These are phyloP conservation scores for Clunio marinus DNA, from an alignment of 2,888 invertebrate species.

Conservation along the genomic window DNA sequence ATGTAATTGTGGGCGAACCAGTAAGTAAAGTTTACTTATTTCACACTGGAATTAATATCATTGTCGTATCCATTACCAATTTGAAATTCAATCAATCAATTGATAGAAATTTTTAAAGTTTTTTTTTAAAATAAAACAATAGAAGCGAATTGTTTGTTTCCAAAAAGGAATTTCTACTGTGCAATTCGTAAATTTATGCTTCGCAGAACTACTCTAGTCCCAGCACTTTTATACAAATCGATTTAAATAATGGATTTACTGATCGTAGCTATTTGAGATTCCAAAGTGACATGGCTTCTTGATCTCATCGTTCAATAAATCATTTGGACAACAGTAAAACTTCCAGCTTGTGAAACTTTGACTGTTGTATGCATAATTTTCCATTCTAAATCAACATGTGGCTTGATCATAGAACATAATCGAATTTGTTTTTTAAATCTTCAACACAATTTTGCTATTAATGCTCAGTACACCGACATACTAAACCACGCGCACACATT, in stretches of 20 bases:
- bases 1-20: neutral
- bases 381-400: conserved; percentile 3
- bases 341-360: neutral
- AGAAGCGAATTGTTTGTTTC: too few species aligned
- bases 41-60: neutral
- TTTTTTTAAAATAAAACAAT: too few species aligned
- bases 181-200: too few species aligned
- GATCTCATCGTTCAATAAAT: neutral
- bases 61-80: neutral
- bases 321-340: neutral
- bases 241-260: too few species aligned
- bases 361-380: neutral
- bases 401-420: neutral
- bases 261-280: too few species aligned
- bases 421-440: neutral
- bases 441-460: too few species aligned
- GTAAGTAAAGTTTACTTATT: too few species aligned
- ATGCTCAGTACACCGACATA: neutral
- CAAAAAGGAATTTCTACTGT: too few species aligned
- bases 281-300: too few species aligned
- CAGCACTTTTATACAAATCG: too few species aligned
- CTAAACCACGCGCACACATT: neutral
- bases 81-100: conserved; percentile 16
- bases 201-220: too few species aligned
- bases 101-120: neutral